phyloP scores from a whole-genome alignment of 2,888 invertebrate species.

The Galerucella pusilla region DNA sequence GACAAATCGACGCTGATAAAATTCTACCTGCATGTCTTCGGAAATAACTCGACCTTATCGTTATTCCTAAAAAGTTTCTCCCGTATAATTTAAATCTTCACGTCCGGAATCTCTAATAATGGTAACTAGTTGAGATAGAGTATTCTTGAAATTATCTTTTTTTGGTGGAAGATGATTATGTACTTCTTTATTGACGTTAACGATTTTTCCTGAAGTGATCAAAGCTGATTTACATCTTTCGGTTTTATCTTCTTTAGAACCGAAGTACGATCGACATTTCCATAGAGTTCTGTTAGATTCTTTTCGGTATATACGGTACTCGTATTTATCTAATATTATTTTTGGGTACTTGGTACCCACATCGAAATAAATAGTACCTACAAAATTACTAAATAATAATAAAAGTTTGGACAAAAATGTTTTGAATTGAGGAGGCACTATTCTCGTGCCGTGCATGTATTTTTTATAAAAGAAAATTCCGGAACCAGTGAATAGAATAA shows the following conservation, averaged over 20 bases:
- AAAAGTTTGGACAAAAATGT: too few species aligned
- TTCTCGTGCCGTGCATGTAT: too few species aligned
- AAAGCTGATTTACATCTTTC: conserved; percentile 53
- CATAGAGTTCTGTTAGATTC: conserved; percentile 51
- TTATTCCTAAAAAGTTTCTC: too few species aligned
- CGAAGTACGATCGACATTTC: conserved; percentile 55
- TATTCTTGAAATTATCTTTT: conserved; percentile 21
- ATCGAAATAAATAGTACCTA: conserved; percentile 53
- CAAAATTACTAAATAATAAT: neutral
- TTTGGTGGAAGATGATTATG: conserved; percentile 50
- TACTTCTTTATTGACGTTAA: conserved; percentile 49
- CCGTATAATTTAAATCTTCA: neutral
- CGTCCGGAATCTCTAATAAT: conserved; percentile 37
- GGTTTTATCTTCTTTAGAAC: conserved; percentile 43
- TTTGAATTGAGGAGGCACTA: too few species aligned
- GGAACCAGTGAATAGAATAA: too few species aligned
- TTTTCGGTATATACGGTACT: conserved; percentile 52
- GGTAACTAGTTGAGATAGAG: conserved; percentile 36
- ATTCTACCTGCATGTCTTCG: too few species aligned
- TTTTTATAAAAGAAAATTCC: too few species aligned
- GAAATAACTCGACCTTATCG: too few species aligned
- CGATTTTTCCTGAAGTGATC: conserved; percentile 50
- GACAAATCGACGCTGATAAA: too few species aligned
- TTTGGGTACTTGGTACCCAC: conserved; percentile 55
- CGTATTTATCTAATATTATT: conserved; percentile 52